Percentiles rank a stretch among this genome's conserved stretches.
phyloP scores from a whole-genome alignment of 2,113 vertebrate genomes.

The Zosterops borbonicus region DNA sequence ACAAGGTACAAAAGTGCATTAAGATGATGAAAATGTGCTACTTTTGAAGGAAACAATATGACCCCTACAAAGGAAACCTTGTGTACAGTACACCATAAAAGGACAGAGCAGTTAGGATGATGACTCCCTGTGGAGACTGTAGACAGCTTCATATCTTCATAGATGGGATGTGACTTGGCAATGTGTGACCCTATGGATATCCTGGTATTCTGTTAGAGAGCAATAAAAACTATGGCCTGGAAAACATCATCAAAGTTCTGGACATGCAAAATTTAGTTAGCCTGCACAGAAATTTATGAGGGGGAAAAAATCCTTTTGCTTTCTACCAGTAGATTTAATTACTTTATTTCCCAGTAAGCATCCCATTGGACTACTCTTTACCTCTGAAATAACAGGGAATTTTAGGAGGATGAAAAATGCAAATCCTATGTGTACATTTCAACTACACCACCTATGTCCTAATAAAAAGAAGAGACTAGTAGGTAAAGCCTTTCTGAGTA shows the following conservation, averaged over 20 bases:
- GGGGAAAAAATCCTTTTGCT: neutral
- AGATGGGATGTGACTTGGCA: neutral
- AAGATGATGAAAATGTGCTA: neutral
- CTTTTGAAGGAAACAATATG: constrained; percentile 12
- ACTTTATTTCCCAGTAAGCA: neutral
- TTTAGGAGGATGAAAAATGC: neutral
- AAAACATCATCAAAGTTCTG: neutral
- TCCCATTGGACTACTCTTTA: neutral
- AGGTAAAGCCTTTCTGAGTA: neutral
- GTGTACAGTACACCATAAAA: neutral
- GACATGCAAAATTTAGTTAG: neutral
- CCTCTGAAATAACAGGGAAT: neutral
- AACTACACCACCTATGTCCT: neutral
- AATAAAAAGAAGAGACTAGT: neutral
- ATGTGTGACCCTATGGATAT: rapidly evolving
- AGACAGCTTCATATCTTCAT: neutral
- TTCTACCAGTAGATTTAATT: neutral
- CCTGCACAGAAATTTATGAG: neutral
- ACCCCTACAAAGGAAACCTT: neutral
- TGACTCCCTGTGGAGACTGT: neutral
- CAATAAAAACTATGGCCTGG: neutral
- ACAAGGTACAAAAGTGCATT: neutral
- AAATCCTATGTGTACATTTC: neutral
- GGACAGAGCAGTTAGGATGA: neutral
- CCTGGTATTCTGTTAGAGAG: neutral